Conservation (phyloP, 2,113 vertebrate species). For the Carassius carassius region DNA sequence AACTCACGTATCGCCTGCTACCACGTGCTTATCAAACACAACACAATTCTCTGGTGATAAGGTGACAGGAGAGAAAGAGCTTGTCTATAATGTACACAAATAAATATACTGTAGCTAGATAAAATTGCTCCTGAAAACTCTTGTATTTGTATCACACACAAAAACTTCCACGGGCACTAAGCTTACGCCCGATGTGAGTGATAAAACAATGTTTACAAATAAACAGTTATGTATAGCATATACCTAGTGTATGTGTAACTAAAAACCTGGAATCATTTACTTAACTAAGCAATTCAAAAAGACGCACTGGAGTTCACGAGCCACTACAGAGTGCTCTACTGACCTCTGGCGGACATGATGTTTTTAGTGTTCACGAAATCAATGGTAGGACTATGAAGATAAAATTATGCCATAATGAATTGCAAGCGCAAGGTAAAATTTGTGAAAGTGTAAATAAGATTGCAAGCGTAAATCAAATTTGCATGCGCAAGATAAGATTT, state of each 20-base stretch:
- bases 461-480: too few relatives aligned
- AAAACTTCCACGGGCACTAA: not conserved
- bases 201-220: not conserved
- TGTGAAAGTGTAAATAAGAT: too few relatives aligned
- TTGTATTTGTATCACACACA: slow-evolving; percentile 4
- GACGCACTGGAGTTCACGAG: not conserved
- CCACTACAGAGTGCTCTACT: not conserved
- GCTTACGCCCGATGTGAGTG: not conserved
- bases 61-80: not conserved
- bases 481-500: too few relatives aligned
- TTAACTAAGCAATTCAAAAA: not conserved
- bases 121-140: not conserved
- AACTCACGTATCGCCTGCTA: not conserved
- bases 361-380: too few relatives aligned
- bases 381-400: not conserved
- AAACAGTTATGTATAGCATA: not conserved
- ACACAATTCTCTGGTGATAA: not conserved
- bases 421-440: too few relatives aligned
- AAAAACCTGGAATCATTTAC: not conserved
- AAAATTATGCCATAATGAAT: too few relatives aligned
- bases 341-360: slow-evolving; percentile 38
- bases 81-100: not conserved
- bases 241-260: not conserved
- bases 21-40: slow-evolving; percentile 8
- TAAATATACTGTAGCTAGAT: not conserved